Evolutionary conservation across 2,797 vertebrate genomes (phyloP).

Genomic region (Lagorchestes hirsutus): DNA sequence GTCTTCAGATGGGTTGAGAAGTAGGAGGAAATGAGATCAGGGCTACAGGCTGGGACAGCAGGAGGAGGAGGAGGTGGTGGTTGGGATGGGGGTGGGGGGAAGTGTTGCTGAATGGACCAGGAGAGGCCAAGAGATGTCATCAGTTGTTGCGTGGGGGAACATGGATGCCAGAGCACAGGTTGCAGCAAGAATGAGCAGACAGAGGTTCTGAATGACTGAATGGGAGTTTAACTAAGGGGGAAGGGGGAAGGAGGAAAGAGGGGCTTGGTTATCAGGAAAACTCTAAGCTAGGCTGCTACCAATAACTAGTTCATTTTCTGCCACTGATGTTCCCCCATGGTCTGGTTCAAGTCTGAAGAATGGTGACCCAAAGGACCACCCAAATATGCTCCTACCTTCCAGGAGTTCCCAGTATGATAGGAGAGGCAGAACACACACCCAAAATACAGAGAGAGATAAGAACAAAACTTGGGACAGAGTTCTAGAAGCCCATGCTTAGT

Average conservation of each 20-base stretch:
- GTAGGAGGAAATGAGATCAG: slow-evolving; percentile 83
- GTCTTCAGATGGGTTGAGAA: slow-evolving; percentile 72
- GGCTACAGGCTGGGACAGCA: slow-evolving; percentile 79
- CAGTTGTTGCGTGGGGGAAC: slow-evolving; percentile 75
- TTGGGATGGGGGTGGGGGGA: slow-evolving; percentile 58
- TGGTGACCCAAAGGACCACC: background rate
- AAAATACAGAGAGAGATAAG: background rate
- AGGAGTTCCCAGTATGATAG: background rate
- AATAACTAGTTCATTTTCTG: slow-evolving; percentile 2
- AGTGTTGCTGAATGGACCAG: slow-evolving; percentile 74
- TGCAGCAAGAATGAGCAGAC: slow-evolving; percentile 74
- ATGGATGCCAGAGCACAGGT: slow-evolving; percentile 78
- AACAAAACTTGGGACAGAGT: background rate
- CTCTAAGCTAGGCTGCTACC: slow-evolving; percentile 23
- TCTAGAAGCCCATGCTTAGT: background rate
- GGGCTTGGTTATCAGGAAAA: slow-evolving; percentile 60
- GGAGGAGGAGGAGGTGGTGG: slow-evolving; percentile 76
- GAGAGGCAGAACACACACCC: background rate
- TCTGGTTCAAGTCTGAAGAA: background rate
- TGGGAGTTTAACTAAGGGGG: slow-evolving; percentile 53
- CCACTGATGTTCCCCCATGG: accelerated
- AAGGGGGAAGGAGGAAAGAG: slow-evolving; percentile 36
- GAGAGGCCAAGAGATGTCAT: slow-evolving; percentile 83
- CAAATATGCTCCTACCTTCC: background rate
- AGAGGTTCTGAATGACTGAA: slow-evolving; percentile 68